phyloP scores from a whole-genome alignment of 1,140 invertebrate genomes.

The Diorhabda carinulata region DNA sequence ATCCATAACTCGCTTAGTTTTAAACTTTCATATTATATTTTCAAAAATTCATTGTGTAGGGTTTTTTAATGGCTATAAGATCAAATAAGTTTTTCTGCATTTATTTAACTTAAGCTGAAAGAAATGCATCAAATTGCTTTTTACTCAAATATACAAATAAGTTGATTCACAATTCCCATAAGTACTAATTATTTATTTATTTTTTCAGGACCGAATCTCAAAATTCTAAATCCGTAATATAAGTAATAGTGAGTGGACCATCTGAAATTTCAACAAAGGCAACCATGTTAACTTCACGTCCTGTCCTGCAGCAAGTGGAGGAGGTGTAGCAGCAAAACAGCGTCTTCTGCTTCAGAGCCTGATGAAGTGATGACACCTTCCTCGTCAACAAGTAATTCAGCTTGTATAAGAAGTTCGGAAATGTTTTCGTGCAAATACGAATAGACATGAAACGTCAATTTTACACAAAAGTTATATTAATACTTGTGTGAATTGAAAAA shows the following conservation, averaged over 20 bases:
- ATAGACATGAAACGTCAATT: slow-evolving; percentile 20
- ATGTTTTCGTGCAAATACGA: slow-evolving; percentile 16
- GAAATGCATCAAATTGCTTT: background rate
- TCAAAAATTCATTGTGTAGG: slow-evolving; percentile 1
- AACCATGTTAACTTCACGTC: slow-evolving; percentile 17
- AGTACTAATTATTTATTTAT: slow-evolving; percentile 19
- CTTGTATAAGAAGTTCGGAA: slow-evolving; percentile 20
- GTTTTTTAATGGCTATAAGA: slow-evolving; percentile 6
- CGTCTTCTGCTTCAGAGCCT: slow-evolving; percentile 19
- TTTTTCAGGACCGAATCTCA: slow-evolving; percentile 19
- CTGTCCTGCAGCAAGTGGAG: slow-evolving; percentile 17
- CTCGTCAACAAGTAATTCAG: slow-evolving; percentile 20
- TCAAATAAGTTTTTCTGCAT: slow-evolving; percentile 10
- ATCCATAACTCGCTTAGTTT: slow-evolving; percentile 13
- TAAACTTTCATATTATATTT: slow-evolving; percentile 4
- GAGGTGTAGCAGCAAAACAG: slow-evolving; percentile 21
- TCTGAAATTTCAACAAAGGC: slow-evolving; percentile 21
- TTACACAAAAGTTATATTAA: slow-evolving; percentile 18
- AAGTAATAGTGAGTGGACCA: slow-evolving; percentile 18
- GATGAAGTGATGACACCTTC: slow-evolving; percentile 19
- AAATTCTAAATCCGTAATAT: slow-evolving; percentile 22
- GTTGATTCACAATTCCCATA: slow-evolving; percentile 17
- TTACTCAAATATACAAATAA: slow-evolving; percentile 12
- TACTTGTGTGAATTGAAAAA: slow-evolving; percentile 15
- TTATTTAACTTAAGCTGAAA: slow-evolving; percentile 9